phyloP scores from a whole-genome alignment of 1,140 invertebrate species.

The Helicorthomorpha holstii region DNA sequence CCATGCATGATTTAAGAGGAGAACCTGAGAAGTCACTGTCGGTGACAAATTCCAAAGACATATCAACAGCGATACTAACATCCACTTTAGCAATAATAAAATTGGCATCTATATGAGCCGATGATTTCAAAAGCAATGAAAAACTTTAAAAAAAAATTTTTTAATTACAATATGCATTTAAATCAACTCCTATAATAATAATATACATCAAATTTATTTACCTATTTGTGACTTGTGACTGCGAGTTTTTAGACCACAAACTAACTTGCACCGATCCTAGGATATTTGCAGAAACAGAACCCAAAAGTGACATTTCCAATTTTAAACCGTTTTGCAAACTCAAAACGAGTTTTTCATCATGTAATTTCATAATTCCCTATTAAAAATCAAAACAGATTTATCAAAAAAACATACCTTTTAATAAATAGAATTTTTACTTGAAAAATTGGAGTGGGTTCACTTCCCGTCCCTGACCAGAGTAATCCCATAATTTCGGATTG shows the following conservation, averaged over 20 bases:
- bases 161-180: no score
- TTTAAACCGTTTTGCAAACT: constrained; percentile 55
- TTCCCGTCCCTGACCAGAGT: constrained; percentile 67
- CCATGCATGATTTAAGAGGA: no score
- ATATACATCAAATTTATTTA: constrained; percentile 32
- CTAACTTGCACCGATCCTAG: constrained; percentile 68
- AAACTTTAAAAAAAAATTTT: no score
- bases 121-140: no score
- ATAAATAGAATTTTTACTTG: constrained; percentile 32
- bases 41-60: no score
- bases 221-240: constrained; percentile 59
- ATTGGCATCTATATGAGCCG: no score
- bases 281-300: constrained; percentile 61
- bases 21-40: no score
- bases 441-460: constrained; percentile 61
- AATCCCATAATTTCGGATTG: constrained; percentile 75
- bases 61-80: no score
- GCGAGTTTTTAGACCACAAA: constrained; percentile 69
- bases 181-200: no score
- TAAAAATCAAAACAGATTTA: constrained; percentile 9
- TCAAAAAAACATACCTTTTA: neutral
- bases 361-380: constrained; percentile 49
- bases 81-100: no score
- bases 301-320: constrained; percentile 45
- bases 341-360: constrained; percentile 51